Percentiles rank a stretch among this genome's conserved stretches.
These are phyloP conservation scores for Drosophila demipolita DNA, from an alignment of 2,888 invertebrate genomes.

Conservation along the genomic window DNA sequence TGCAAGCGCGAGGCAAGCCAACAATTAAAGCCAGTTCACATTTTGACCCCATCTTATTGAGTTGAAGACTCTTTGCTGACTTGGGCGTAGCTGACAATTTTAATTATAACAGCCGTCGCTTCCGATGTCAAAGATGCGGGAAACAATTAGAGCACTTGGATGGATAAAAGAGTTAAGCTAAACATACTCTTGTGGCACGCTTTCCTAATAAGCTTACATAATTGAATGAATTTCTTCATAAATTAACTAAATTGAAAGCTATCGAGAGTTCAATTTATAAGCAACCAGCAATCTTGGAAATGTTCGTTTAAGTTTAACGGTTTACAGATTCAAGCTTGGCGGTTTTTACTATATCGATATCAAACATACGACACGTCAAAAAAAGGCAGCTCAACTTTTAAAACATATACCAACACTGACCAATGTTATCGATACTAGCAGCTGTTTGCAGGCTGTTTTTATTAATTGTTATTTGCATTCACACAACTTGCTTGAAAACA, in stretches of 20 bases:
- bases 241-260: constrained; percentile 12
- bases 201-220: constrained; percentile 33
- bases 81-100: constrained; percentile 75
- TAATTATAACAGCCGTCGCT: constrained; percentile 68
- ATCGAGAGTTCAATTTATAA: background rate
- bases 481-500: constrained; percentile 28
- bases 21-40: constrained; percentile 75
- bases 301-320: background rate
- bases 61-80: constrained; percentile 36
- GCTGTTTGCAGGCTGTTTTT: constrained; percentile 50
- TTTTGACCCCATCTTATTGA: constrained; percentile 73
- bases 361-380: constrained; percentile 6
- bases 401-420: constrained; percentile 32
- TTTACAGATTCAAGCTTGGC: constrained; percentile 15
- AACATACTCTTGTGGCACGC: constrained; percentile 47
- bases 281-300: background rate
- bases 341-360: constrained; percentile 15
- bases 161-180: constrained; percentile 51
- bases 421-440: constrained; percentile 36
- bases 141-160: constrained; percentile 73
- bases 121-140: constrained; percentile 81
- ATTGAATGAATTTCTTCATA: constrained; percentile 26
- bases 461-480: constrained; percentile 30
- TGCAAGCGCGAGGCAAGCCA: constrained; percentile 30
- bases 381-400: background rate